Percentiles rank a stretch among this genome's conserved stretches.
Conservation (phyloP, 2,113 vertebrate genomes). For the Acanthisitta chloris region DNA sequence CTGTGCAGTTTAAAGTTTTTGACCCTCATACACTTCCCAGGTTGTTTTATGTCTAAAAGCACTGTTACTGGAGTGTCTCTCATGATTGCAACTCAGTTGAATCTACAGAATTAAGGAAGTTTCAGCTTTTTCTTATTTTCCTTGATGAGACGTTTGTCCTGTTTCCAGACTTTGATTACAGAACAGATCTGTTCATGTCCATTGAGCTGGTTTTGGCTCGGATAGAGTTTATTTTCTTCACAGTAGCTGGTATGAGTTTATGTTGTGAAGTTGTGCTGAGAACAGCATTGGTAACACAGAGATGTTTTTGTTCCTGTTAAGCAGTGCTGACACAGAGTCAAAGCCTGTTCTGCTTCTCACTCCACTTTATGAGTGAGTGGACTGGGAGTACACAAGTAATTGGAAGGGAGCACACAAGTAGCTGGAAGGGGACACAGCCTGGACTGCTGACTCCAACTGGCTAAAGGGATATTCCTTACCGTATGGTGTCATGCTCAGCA, state of each 20-base stretch:
- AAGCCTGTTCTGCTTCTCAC: not conserved
- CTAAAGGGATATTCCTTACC: not conserved
- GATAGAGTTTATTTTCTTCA: not conserved
- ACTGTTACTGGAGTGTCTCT: not conserved
- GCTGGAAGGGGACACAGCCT: fast-evolving
- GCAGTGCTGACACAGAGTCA: not conserved
- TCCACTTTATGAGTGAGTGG: fast-evolving
- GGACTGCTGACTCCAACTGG: not conserved
- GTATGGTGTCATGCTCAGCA: fast-evolving
- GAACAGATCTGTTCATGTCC: not conserved
- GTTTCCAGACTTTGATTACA: not conserved
- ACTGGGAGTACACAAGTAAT: too few species aligned
- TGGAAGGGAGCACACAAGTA: not conserved
- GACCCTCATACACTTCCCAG: not conserved
- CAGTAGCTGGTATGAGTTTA: not conserved
- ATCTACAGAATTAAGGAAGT: not conserved
- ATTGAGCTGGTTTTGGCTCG: not conserved
- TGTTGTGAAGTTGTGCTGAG: not conserved
- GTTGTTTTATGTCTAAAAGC: not conserved
- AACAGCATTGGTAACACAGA: not conserved
- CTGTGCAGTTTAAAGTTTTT: not conserved
- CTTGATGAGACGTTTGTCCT: not conserved
- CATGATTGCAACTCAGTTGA: not conserved
- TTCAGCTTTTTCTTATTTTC: not conserved
- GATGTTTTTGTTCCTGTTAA: not conserved